phyloP scores from a whole-genome alignment of 2,113 vertebrate genomes.

The Pavo muticus region DNA sequence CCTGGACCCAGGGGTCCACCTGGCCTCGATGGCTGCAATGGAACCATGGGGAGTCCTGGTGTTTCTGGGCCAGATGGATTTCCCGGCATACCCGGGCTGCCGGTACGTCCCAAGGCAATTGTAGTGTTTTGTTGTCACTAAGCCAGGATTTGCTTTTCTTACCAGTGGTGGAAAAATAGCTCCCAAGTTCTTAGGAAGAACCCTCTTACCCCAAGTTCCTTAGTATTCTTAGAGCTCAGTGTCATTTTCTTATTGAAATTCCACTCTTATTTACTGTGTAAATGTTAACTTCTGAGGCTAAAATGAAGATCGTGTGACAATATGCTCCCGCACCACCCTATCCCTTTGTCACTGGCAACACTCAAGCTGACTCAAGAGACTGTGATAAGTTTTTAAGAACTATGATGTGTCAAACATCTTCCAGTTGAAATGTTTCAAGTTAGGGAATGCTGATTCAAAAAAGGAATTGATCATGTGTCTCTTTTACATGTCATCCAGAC shows the following conservation, averaged over 20 bases:
- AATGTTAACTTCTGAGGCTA: neutral
- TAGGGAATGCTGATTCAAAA: neutral
- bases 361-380: neutral
- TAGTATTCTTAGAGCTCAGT: neutral
- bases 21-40: conserved; percentile 91
- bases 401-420: neutral
- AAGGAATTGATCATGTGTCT: neutral
- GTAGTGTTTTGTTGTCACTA: neutral
- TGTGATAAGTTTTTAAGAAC: neutral
- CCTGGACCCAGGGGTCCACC: conserved; percentile 83
- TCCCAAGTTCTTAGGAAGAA: neutral
- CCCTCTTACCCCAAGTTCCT: neutral
- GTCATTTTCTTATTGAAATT: neutral
- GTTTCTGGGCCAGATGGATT: conserved; percentile 71
- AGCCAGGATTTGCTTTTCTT: neutral
- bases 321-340: neutral
- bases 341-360: neutral
- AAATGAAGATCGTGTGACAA: neutral
- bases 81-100: conserved; percentile 78
- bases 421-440: neutral
- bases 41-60: conserved; percentile 87
- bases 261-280: neutral
- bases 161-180: neutral
- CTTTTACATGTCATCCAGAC: neutral
- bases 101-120: conserved; percentile 69